These are phyloP conservation scores for Gephyroberyx darwinii DNA, from an alignment of 2,797 vertebrate species.

Conservation along the genomic window DNA sequence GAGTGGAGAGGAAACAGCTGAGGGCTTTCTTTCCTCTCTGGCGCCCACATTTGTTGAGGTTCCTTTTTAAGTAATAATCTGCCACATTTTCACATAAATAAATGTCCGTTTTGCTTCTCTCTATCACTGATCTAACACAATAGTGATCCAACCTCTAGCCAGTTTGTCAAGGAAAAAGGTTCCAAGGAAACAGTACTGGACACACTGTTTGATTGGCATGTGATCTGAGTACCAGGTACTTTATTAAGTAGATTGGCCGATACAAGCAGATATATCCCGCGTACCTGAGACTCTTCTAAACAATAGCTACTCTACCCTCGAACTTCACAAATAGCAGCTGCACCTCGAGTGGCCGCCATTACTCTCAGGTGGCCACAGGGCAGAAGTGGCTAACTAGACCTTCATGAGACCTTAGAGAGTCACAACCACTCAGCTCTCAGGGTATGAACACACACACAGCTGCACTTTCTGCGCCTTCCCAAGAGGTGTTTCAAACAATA, in stretches of 20 bases:
- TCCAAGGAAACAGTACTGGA: no score
- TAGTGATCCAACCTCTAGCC: no score
- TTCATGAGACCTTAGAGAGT: background rate
- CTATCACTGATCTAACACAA: background rate
- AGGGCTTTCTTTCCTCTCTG: slow-evolving; percentile 47
- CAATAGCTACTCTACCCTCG: no score
- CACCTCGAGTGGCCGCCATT: background rate
- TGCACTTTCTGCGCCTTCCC: slow-evolving; percentile 37
- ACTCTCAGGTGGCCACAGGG: slow-evolving; percentile 1
- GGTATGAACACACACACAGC: slow-evolving; percentile 36
- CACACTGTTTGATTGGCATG: no score
- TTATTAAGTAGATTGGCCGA: no score
- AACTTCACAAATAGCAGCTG: no score
- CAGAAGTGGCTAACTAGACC: background rate
- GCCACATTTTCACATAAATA: background rate
- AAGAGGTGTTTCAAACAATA: slow-evolving; percentile 54
- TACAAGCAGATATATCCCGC: no score
- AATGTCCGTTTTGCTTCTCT: background rate
- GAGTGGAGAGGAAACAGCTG: slow-evolving; percentile 38
- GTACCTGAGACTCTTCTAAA: no score
- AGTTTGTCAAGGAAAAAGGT: no score
- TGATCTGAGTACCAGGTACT: no score
- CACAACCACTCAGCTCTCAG: slow-evolving; percentile 7
- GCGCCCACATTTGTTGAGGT: slow-evolving; percentile 33
- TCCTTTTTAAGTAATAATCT: background rate